Conservation (phyloP, 2,888 invertebrate species). For the Eupithecia vulgata region DNA sequence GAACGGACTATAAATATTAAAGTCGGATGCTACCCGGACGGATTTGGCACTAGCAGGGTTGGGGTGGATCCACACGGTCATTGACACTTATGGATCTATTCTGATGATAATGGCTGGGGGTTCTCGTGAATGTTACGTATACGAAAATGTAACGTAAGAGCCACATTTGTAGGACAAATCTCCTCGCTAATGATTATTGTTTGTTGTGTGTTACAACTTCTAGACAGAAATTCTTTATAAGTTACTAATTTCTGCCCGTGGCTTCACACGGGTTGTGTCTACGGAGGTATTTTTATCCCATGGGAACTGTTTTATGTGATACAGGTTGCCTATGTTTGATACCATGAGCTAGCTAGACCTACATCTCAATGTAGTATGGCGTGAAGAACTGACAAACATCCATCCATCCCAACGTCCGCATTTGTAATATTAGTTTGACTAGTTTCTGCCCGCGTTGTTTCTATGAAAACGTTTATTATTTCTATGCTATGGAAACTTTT, state of each 20-base stretch:
- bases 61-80: slow-evolving; percentile 52
- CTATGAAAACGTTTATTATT: too few relatives aligned
- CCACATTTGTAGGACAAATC: neutral
- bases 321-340: too few relatives aligned
- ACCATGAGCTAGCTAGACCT: too few relatives aligned
- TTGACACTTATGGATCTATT: slow-evolving; percentile 54
- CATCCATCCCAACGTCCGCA: too few relatives aligned
- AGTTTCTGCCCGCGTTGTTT: too few relatives aligned
- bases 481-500: too few relatives aligned
- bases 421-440: too few relatives aligned
- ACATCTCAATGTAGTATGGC: too few relatives aligned
- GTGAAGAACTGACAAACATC: too few relatives aligned
- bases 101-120: slow-evolving; percentile 30
- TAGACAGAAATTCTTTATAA: neutral
- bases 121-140: slow-evolving; percentile 4
- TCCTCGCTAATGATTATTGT: neutral
- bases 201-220: neutral
- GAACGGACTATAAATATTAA: slow-evolving; percentile 36
- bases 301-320: too few relatives aligned
- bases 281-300: too few relatives aligned
- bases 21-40: slow-evolving; percentile 35
- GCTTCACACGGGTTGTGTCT: too few relatives aligned
- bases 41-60: slow-evolving; percentile 48
- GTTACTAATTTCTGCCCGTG: neutral
- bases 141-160: neutral